Evolutionary conservation across 2,888 invertebrate genomes (phyloP).

Genomic region (Leuctra nigra): DNA sequence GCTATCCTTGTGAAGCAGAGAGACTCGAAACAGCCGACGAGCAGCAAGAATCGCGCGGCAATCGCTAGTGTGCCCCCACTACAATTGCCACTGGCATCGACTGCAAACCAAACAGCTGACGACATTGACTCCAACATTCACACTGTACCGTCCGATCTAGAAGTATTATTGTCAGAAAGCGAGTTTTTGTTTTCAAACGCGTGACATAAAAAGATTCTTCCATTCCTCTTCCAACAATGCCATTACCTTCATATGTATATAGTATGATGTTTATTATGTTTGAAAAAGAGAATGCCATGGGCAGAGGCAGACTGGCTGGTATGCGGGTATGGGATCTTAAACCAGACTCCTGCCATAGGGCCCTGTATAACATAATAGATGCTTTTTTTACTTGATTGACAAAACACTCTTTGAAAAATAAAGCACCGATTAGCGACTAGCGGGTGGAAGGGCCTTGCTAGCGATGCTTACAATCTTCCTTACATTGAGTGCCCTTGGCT

Average conservation of each 20-base stretch:
- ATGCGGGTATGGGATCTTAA: background rate
- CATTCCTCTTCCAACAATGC: slow-evolving; percentile 18
- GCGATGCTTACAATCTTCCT: no score
- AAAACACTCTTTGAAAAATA: no score
- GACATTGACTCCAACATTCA: slow-evolving; percentile 51
- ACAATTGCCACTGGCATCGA: slow-evolving; percentile 7
- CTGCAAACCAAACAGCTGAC: slow-evolving; percentile 19
- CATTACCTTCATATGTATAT: background rate
- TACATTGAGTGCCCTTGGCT: no score
- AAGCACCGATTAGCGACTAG: no score
- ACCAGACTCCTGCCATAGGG: no score
- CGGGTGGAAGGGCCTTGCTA: no score
- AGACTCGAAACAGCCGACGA: slow-evolving; percentile 18
- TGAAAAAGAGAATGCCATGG: background rate
- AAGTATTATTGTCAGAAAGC: slow-evolving; percentile 52
- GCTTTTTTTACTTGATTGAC: no score
- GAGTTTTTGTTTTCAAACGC: slow-evolving; percentile 49
- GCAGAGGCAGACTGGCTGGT: background rate
- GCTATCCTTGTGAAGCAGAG: slow-evolving; percentile 20
- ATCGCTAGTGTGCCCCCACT: slow-evolving; percentile 3
- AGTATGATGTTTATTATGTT: background rate
- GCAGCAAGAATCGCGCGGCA: slow-evolving; percentile 1
- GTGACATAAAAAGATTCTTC: slow-evolving; percentile 35
- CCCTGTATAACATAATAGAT: no score
- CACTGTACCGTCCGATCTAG: slow-evolving; percentile 55